These are phyloP conservation scores for Pipistrellus kuhlii DNA, from an alignment of 2,797 vertebrate species.

Conservation along the genomic window DNA sequence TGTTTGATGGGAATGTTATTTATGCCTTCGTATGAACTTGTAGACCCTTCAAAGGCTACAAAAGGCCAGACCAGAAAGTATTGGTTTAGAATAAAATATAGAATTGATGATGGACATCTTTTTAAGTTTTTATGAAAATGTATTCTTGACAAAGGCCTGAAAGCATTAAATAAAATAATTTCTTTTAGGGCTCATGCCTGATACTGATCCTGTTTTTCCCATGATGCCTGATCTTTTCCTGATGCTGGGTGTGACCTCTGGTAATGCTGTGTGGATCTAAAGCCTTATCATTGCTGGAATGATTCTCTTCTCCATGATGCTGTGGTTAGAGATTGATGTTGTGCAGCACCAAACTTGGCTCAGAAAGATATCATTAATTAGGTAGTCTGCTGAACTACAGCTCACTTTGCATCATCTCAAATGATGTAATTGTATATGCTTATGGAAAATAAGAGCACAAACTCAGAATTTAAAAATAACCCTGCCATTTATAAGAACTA, in stretches of 20 bases:
- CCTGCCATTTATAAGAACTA: not conserved
- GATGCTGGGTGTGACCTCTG: not conserved
- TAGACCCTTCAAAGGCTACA: not conserved
- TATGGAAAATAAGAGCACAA: not conserved
- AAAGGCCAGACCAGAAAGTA: not conserved
- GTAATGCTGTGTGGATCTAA: not conserved
- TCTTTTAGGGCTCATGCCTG: not conserved
- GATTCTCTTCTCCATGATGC: not conserved
- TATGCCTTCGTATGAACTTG: not conserved
- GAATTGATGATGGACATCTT: not conserved
- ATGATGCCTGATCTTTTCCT: not conserved
- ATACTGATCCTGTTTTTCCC: not conserved
- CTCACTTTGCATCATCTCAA: not conserved
- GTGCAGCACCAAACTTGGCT: not conserved
- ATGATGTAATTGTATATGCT: not conserved
- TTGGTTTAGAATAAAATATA: not conserved
- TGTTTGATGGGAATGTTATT: not conserved
- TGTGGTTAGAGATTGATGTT: slow-evolving; percentile 40
- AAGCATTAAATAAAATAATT: slow-evolving; percentile 42
- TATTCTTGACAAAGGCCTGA: not conserved
- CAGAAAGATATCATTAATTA: slow-evolving; percentile 33
- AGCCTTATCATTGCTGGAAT: not conserved
- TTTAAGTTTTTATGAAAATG: slow-evolving; percentile 36
- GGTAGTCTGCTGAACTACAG: not conserved
- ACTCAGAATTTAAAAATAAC: slow-evolving; percentile 40